Evolutionary conservation across 2,797 vertebrate species (phyloP).

Genomic region (Molossus alvarezi): DNA sequence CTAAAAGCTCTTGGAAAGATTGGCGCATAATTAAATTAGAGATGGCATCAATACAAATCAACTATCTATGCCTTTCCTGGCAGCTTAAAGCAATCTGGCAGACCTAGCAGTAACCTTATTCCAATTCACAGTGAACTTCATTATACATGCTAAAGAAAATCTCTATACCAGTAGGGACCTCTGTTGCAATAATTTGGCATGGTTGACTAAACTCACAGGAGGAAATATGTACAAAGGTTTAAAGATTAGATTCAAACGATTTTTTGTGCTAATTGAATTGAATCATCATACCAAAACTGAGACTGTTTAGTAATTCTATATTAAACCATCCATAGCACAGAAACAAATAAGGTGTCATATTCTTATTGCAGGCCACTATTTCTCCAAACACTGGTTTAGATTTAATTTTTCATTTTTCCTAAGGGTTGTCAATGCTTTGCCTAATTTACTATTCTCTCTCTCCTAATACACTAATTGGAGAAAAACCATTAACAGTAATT

Average conservation of each 20-base stretch:
- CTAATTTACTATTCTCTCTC: not conserved
- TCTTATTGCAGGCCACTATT: not conserved
- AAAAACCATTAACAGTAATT: not conserved
- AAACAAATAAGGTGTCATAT: not conserved
- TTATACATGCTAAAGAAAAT: constrained; percentile 68
- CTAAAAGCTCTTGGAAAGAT: constrained; percentile 55
- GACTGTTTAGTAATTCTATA: not conserved
- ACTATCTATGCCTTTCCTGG: constrained; percentile 56
- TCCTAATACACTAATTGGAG: not conserved
- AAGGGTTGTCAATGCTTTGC: not conserved
- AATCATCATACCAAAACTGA: constrained; percentile 35
- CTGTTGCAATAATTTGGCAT: constrained; percentile 62
- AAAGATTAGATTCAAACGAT: constrained; percentile 71
- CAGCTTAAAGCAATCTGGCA: constrained; percentile 49
- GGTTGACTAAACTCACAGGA: constrained; percentile 67
- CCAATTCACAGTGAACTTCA: constrained; percentile 68
- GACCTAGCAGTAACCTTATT: constrained; percentile 39
- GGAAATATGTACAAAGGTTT: constrained; percentile 53
- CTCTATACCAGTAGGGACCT: constrained; percentile 19
- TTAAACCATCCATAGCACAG: constrained; percentile 26
- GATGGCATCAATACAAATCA: constrained; percentile 71
- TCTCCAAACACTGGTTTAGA: not conserved
- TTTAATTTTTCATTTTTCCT: constrained; percentile 44
- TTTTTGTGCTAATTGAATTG: constrained; percentile 68
- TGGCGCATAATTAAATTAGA: constrained; percentile 71